Conservation (phyloP, 1,140 invertebrate species). For the Ips typographus region DNA sequence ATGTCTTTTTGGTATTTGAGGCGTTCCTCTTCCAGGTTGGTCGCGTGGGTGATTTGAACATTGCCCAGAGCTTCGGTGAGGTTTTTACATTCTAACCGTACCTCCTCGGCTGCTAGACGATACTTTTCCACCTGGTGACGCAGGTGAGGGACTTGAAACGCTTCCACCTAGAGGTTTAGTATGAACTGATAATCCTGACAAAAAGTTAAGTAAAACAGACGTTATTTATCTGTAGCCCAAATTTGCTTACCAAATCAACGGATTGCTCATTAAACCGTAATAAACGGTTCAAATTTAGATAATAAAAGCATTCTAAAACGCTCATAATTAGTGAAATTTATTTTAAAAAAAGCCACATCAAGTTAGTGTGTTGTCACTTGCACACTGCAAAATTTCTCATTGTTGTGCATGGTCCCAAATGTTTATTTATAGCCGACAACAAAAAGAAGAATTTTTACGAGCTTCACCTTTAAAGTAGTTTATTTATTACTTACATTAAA, state of each 20-base stretch:
- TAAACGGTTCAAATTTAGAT: too few species aligned
- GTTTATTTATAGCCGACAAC: not conserved
- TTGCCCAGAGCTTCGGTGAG: constrained; percentile 57
- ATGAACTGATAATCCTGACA: not conserved
- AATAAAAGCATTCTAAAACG: too few species aligned
- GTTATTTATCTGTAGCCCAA: too few species aligned
- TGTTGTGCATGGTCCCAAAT: not conserved
- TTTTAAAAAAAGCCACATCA: not conserved
- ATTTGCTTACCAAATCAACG: too few species aligned
- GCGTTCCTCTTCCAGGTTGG: constrained; percentile 46
- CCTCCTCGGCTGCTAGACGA: constrained; percentile 57
- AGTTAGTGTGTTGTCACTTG: not conserved
- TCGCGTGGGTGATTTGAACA: constrained; percentile 52
- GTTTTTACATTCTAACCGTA: constrained; percentile 54
- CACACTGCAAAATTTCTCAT: not conserved
- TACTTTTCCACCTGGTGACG: constrained; percentile 58
- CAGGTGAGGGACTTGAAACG: constrained; percentile 57
- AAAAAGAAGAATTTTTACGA: not conserved
- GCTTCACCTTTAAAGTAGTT: too few species aligned
- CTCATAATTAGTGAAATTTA: too few species aligned
- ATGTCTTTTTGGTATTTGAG: constrained; percentile 41
- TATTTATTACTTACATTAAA: constrained; percentile 61
- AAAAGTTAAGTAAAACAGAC: not conserved
- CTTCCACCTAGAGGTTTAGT: constrained; percentile 60
- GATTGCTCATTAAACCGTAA: too few species aligned